Percentiles rank a stretch among this genome's conserved stretches.
Evolutionary conservation across 2,888 invertebrate genomes (phyloP).

Genomic region (Habroteleia sp.): DNA sequence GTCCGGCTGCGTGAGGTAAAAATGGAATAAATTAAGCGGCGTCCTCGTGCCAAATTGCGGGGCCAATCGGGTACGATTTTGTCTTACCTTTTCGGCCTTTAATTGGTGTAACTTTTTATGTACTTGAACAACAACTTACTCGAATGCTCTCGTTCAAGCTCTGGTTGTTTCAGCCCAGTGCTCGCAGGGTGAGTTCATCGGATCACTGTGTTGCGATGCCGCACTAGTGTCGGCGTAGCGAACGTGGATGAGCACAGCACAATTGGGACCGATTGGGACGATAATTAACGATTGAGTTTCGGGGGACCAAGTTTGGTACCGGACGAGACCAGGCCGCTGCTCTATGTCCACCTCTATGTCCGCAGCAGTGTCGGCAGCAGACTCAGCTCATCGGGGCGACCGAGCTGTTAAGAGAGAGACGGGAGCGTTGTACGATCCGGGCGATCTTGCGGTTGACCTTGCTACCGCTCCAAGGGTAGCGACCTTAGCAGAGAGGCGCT

Average conservation of each 20-base stretch:
- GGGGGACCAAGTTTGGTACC: neutral
- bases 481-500: conserved; percentile 68
- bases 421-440: conserved; percentile 67
- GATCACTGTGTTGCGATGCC: conserved; percentile 38
- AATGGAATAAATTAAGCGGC: too few relatives aligned
- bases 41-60: conserved; percentile 3
- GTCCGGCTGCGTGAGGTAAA: too few relatives aligned
- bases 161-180: conserved; percentile 14
- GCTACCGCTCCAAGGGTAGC: conserved; percentile 75
- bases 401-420: conserved; percentile 60
- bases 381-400: conserved; percentile 60
- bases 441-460: conserved; percentile 74
- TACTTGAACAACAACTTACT: conserved; percentile 32
- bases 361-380: conserved; percentile 45
- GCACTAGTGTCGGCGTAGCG: conserved; percentile 15
- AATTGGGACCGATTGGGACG: neutral
- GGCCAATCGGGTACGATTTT: too few relatives aligned
- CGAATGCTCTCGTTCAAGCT: conserved; percentile 16
- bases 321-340: conserved; percentile 18
- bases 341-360: conserved; percentile 30
- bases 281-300: neutral
- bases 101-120: too few relatives aligned
- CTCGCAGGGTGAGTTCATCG: conserved; percentile 57
- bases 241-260: conserved; percentile 19
- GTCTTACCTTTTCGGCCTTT: too few relatives aligned